phyloP scores from a whole-genome alignment of 1,140 invertebrate species.

The Zaprionus taronus region DNA sequence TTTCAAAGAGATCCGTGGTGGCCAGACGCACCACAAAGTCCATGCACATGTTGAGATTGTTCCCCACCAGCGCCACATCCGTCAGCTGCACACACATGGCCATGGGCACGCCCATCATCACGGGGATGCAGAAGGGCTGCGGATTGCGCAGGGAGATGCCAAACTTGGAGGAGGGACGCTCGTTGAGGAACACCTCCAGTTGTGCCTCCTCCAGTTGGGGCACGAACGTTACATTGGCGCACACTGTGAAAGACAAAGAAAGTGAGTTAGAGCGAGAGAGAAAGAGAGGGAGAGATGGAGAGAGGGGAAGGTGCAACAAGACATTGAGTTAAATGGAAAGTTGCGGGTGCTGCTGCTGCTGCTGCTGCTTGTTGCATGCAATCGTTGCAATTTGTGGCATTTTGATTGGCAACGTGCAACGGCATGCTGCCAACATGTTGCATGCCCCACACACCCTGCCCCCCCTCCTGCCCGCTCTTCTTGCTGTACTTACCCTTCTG shows the following conservation, averaged over 20 bases:
- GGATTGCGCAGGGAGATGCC: conserved; percentile 71
- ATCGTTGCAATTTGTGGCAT: conserved; percentile 66
- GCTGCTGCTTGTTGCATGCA: conserved; percentile 19
- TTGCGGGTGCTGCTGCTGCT: conserved; percentile 48
- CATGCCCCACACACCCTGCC: neutral
- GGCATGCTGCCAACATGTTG: conserved; percentile 27
- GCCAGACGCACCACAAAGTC: conserved; percentile 77
- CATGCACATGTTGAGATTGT: conserved; percentile 79
- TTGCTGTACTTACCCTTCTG: conserved; percentile 68
- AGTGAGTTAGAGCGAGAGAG: neutral
- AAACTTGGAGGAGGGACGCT: conserved; percentile 66
- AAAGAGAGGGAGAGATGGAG: too few relatives aligned
- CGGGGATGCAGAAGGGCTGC: conserved; percentile 78
- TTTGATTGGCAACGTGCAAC: conserved; percentile 73
- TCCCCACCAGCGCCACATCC: conserved; percentile 56
- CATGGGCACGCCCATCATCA: conserved; percentile 81
- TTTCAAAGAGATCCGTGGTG: conserved; percentile 79
- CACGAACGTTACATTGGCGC: conserved; percentile 74
- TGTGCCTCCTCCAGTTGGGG: conserved; percentile 68
- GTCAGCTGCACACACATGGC: conserved; percentile 82
- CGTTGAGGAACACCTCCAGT: conserved; percentile 73
- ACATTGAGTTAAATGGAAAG: conserved; percentile 39
- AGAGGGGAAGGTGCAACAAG: neutral
- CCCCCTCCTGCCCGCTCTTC: neutral
- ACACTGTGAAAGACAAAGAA: conserved; percentile 53